A percentile compares a stretch with the other conserved stretches of the same genome.
Conservation (phyloP, 2,888 invertebrate species). For the Acronicta psi region DNA sequence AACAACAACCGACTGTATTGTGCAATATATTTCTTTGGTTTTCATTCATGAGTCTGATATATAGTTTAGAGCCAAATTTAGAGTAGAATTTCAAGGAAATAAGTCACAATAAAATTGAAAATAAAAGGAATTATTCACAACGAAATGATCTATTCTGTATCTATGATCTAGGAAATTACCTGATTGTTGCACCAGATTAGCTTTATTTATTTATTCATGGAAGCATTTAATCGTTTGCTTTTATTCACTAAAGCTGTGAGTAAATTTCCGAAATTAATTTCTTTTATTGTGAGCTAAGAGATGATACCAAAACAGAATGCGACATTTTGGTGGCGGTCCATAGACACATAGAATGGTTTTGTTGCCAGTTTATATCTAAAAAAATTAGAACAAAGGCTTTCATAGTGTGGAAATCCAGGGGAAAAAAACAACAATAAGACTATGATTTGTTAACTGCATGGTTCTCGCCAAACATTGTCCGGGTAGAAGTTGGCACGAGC, state of each 20-base stretch:
- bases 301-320: conserved; percentile 86
- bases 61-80: conserved; percentile 3
- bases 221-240: conserved; percentile 58
- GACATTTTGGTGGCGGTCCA: conserved; percentile 81
- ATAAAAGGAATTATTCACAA: conserved; percentile 64
- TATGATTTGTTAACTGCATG: no score
- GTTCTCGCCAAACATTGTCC: no score
- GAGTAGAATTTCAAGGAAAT: conserved; percentile 35
- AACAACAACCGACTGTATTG: conserved; percentile 17
- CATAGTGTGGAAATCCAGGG: no score
- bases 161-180: conserved; percentile 42
- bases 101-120: conserved; percentile 61
- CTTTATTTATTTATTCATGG: conserved; percentile 61
- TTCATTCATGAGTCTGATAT: not conserved
- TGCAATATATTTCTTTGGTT: conserved; percentile 10
- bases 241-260: conserved; percentile 66
- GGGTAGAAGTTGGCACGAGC: no score
- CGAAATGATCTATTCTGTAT: conserved; percentile 36
- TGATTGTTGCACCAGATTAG: conserved; percentile 46
- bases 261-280: conserved; percentile 77
- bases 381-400: no score
- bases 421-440: not conserved
- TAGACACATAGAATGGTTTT: conserved; percentile 60
- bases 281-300: conserved; percentile 76
- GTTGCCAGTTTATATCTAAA: not conserved